These are phyloP conservation scores for Dexiosoma caninum DNA, from an alignment of 2,888 invertebrate genomes.

Conservation along the genomic window DNA sequence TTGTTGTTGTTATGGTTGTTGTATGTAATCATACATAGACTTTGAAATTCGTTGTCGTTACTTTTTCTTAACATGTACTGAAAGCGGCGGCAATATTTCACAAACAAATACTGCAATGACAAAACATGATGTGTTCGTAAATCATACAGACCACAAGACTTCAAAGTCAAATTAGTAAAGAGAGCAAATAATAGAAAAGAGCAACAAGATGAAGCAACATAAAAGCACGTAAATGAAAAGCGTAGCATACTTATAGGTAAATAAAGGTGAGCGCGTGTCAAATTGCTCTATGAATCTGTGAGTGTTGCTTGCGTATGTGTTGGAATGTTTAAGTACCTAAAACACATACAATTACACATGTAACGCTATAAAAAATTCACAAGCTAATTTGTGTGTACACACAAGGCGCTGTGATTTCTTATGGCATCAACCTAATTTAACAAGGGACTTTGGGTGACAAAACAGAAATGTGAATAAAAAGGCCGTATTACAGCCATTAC, in stretches of 20 bases:
- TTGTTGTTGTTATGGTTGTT: too few relatives aligned
- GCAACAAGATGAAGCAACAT: neutral
- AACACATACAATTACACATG: neutral
- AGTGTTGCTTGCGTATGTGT: neutral
- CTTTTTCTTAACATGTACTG: neutral
- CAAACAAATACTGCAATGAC: neutral
- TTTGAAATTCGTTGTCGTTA: too few relatives aligned
- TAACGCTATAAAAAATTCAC: constrained; percentile 51
- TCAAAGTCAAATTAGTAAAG: constrained; percentile 29
- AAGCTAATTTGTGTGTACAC: constrained; percentile 62
- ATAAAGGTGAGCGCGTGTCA: neutral
- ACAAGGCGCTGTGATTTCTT: constrained; percentile 63
- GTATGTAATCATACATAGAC: too few relatives aligned
- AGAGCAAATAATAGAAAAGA: constrained; percentile 12
- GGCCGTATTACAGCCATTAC: neutral
- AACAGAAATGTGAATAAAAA: constrained; percentile 41
- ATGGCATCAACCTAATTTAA: constrained; percentile 64
- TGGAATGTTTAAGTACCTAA: neutral
- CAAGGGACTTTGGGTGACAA: constrained; percentile 61
- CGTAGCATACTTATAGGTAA: constrained; percentile 18
- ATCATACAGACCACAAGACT: neutral
- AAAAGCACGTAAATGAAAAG: neutral
- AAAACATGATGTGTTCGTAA: neutral
- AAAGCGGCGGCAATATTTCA: neutral
- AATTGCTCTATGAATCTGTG: neutral